phyloP scores from a whole-genome alignment of 2,888 invertebrate species.

The Bugulina stolonifera region DNA sequence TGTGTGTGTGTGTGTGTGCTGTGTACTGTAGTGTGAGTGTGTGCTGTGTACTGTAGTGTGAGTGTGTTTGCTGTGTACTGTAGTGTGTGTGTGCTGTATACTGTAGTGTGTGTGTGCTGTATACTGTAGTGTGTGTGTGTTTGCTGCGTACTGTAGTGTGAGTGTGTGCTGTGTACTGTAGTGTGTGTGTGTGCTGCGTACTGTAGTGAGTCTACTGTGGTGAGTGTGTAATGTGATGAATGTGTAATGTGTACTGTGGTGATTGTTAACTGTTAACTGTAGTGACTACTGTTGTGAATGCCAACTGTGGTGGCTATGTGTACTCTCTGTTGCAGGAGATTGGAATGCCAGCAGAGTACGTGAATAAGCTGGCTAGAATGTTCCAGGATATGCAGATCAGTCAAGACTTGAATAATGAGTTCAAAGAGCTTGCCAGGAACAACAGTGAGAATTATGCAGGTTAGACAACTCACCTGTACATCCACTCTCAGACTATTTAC shows the following conservation, averaged over 20 bases:
- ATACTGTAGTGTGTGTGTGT: background rate
- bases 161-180: background rate
- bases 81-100: background rate
- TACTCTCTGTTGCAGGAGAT: conserved; percentile 70
- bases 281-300: background rate
- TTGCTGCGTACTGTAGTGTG: background rate
- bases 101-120: background rate
- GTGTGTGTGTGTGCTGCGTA: background rate
- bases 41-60: background rate
- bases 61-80: background rate
- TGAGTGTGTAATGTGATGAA: background rate
- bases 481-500: no score
- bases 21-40: background rate
- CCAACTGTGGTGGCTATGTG: background rate
- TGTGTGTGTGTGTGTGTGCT: background rate
- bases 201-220: background rate
- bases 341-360: conserved; percentile 99
- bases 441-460: conserved; percentile 62
- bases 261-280: background rate
- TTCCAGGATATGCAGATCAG: conserved; percentile 88
- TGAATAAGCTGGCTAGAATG: conserved; percentile 96
- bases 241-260: no score
- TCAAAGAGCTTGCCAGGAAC: conserved; percentile 68
- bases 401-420: conserved; percentile 90
- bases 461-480: conserved; percentile 32